These are phyloP conservation scores for Channa striata DNA, from an alignment of 2,797 vertebrate genomes.

Conservation along the genomic window DNA sequence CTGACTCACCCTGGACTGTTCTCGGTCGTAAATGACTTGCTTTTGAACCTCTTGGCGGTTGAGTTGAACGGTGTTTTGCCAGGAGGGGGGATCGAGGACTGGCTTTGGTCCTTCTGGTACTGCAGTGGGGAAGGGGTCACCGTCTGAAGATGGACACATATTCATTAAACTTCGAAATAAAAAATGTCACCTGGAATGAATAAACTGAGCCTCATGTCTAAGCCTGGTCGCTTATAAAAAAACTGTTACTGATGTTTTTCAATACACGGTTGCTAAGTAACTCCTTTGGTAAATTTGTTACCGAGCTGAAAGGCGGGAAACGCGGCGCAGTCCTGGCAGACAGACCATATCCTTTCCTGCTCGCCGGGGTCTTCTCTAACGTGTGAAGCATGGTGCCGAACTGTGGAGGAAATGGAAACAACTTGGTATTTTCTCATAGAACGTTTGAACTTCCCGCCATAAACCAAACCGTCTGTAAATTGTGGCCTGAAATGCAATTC, in stretches of 20 bases:
- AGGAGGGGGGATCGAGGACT: slow-evolving; percentile 55
- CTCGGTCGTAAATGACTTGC: slow-evolving; percentile 1
- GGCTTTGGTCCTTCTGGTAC: slow-evolving; percentile 77
- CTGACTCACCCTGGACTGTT: slow-evolving; percentile 79
- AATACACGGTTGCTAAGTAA: no score
- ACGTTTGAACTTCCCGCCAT: no score
- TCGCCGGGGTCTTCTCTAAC: slow-evolving; percentile 78
- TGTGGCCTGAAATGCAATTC: not conserved
- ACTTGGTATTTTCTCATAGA: no score
- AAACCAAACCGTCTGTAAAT: not conserved
- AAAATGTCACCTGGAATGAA: no score
- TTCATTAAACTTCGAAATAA: no score
- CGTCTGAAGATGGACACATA: slow-evolving; percentile 57
- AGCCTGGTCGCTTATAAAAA: no score
- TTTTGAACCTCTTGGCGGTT: slow-evolving; percentile 72
- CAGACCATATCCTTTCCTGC: slow-evolving; percentile 85
- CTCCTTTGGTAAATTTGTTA: slow-evolving; percentile 16
- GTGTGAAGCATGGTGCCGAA: slow-evolving; percentile 71
- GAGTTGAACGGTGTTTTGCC: slow-evolving; percentile 80
- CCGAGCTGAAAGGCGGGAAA: slow-evolving; percentile 69
- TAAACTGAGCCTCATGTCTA: no score
- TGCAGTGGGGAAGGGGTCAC: slow-evolving; percentile 77
- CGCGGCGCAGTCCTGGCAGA: slow-evolving; percentile 85
- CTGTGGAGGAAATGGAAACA: slow-evolving; percentile 62
- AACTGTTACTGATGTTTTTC: no score